These are phyloP conservation scores for Coregonus ussuriensis DNA, from an alignment of 2,797 vertebrate genomes.

Conservation along the genomic window DNA sequence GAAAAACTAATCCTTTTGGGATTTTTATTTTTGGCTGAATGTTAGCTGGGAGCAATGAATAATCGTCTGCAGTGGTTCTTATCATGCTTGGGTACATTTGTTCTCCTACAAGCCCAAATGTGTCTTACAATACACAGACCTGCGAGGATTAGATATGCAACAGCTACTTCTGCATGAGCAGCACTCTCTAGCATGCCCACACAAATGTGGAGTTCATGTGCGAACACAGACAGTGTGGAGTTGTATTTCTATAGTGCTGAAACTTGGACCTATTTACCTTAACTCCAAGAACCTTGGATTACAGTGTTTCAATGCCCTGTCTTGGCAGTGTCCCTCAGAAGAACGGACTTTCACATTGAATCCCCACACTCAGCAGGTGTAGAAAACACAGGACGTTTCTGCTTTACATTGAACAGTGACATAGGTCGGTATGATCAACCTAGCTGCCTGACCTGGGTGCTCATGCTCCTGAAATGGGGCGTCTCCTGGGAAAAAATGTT, in stretches of 20 bases:
- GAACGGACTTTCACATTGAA: background rate
- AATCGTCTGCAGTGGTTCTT: slow-evolving; percentile 59
- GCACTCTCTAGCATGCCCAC: slow-evolving; percentile 21
- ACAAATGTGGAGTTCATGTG: slow-evolving; percentile 8
- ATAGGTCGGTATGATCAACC: background rate
- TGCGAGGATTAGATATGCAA: slow-evolving; percentile 35
- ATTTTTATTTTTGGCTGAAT: slow-evolving; percentile 35
- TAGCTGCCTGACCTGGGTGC: slow-evolving; percentile 36
- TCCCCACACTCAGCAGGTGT: background rate
- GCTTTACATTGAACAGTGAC: slow-evolving; percentile 7
- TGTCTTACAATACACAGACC: slow-evolving; percentile 53
- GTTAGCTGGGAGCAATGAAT: slow-evolving; percentile 61
- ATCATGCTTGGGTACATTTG: slow-evolving; percentile 64
- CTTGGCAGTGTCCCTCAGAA: background rate
- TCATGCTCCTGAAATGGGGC: slow-evolving; percentile 55
- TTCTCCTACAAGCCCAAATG: slow-evolving; percentile 55
- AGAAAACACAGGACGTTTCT: no score
- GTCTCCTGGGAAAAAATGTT: slow-evolving; percentile 79
- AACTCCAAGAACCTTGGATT: no score
- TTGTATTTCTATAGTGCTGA: background rate
- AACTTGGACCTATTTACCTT: no score
- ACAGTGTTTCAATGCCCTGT: no score
- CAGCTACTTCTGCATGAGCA: slow-evolving; percentile 25
- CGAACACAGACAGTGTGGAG: background rate
- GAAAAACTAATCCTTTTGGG: slow-evolving; percentile 50